Evolutionary conservation across 2,113 vertebrate species (phyloP).

Genomic region (Clinocottus analis): DNA sequence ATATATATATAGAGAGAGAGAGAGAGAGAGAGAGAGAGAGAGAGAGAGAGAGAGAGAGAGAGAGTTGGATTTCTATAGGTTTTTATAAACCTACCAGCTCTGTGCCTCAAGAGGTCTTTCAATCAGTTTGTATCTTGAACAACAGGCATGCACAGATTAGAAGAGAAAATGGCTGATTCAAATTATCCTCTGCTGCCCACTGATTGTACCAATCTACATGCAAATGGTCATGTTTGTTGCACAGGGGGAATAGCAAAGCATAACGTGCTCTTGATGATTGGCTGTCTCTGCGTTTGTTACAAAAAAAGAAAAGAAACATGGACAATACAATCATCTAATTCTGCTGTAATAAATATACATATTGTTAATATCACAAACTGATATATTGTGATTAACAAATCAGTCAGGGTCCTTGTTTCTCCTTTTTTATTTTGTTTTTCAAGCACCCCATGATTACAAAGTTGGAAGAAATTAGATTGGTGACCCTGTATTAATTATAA

Average conservation of each 20-base stretch:
- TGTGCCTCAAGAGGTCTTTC: slow-evolving; percentile 53
- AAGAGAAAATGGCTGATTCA: slow-evolving; percentile 35
- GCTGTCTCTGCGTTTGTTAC: slow-evolving; percentile 40
- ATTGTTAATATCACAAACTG: not conserved
- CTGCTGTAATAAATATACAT: slow-evolving; percentile 44
- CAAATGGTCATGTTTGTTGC: slow-evolving; percentile 75
- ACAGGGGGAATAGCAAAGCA: slow-evolving; percentile 67
- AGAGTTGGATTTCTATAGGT: slow-evolving; percentile 3
- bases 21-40: too few relatives aligned
- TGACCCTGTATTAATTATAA: slow-evolving; percentile 31
- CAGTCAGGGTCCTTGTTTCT: not conserved
- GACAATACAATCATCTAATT: slow-evolving; percentile 36
- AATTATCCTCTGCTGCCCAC: slow-evolving; percentile 43
- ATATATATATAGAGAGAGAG: too few relatives aligned
- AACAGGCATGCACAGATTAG: slow-evolving; percentile 43
- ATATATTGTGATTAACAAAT: not conserved
- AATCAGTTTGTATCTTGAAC: slow-evolving; percentile 49
- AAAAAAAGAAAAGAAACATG: slow-evolving; percentile 28
- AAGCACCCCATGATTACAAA: slow-evolving; percentile 13
- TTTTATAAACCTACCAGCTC: slow-evolving; percentile 14
- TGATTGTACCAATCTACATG: slow-evolving; percentile 72
- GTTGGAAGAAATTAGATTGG: slow-evolving; percentile 17
- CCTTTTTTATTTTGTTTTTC: slow-evolving; percentile 6
- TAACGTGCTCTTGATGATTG: slow-evolving; percentile 70
- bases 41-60: too few relatives aligned